Percentiles rank a stretch among this genome's conserved stretches.
Conservation (phyloP, 2,797 vertebrate genomes). For the Nannoperca australis region DNA sequence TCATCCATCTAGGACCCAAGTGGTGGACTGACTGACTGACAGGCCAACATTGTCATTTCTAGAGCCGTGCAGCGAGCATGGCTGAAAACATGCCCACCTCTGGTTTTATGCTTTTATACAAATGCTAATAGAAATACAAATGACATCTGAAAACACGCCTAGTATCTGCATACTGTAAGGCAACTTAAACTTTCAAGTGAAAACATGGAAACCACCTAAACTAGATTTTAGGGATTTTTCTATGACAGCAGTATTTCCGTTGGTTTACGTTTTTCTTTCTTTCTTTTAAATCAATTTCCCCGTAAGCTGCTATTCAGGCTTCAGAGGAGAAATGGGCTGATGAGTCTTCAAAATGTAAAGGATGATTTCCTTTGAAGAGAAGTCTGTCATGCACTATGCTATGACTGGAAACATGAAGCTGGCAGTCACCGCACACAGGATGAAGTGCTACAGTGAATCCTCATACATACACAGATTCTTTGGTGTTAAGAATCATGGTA, state of each 20-base stretch:
- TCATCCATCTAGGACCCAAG: background rate
- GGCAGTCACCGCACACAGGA: constrained; percentile 15
- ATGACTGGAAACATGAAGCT: constrained; percentile 30
- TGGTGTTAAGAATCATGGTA: background rate
- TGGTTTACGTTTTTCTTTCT: constrained; percentile 1
- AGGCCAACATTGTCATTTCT: background rate
- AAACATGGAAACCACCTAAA: constrained; percentile 27
- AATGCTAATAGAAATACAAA: background rate
- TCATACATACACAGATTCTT: background rate
- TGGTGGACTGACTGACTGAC: background rate
- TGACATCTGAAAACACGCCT: background rate
- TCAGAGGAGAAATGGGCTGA: constrained; percentile 45
- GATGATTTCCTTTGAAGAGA: constrained; percentile 47
- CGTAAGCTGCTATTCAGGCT: constrained; percentile 25
- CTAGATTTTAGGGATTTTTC: constrained; percentile 1
- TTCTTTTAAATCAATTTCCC: constrained; percentile 31
- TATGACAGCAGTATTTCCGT: constrained; percentile 16
- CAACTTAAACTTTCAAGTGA: background rate
- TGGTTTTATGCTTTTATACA: background rate
- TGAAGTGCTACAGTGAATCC: constrained; percentile 11
- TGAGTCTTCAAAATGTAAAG: constrained; percentile 34
- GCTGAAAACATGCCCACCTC: background rate
- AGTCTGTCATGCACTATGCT: constrained; percentile 29
- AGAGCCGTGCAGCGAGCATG: background rate
- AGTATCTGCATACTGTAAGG: background rate